Evolutionary conservation across 2,113 vertebrate genomes (phyloP).

Genomic region (Diadophis punctatus): DNA sequence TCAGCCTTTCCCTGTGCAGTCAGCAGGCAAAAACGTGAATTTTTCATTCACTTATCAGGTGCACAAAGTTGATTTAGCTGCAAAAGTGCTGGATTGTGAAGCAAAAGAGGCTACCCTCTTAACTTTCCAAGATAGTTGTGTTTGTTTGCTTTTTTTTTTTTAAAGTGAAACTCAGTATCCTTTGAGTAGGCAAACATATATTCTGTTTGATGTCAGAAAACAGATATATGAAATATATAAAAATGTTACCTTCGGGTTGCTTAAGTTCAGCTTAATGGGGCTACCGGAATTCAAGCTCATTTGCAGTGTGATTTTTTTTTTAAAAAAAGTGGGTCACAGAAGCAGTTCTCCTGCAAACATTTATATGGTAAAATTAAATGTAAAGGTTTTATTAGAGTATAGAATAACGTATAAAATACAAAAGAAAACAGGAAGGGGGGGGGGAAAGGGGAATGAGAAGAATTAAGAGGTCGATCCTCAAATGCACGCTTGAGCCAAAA

Average conservation of each 20-base stretch:
- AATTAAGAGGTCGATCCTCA: not conserved
- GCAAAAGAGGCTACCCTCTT: too few relatives aligned
- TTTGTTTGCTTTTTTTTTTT: too few relatives aligned
- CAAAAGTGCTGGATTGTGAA: not conserved
- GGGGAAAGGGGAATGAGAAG: too few relatives aligned
- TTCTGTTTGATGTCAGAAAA: not conserved
- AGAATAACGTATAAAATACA: too few relatives aligned
- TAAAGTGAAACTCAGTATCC: not conserved
- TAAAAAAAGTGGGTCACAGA: not conserved
- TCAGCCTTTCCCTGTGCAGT: not conserved
- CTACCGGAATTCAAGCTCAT: not conserved
- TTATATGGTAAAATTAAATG: not conserved
- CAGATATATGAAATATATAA: not conserved
- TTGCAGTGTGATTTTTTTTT: not conserved
- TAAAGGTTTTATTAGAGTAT: too few relatives aligned
- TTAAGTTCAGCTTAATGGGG: not conserved
- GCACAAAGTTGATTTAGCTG: not conserved
- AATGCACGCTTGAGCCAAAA: not conserved
- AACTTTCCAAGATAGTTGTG: not conserved
- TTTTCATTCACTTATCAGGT: not conserved
- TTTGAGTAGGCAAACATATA: not conserved
- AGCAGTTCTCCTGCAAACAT: not conserved
- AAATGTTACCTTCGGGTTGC: not conserved
- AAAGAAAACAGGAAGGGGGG: too few relatives aligned
- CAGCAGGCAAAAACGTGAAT: not conserved